Evolutionary conservation across 2,113 vertebrate species (phyloP).

Genomic region (Anser brachyrhynchus): DNA sequence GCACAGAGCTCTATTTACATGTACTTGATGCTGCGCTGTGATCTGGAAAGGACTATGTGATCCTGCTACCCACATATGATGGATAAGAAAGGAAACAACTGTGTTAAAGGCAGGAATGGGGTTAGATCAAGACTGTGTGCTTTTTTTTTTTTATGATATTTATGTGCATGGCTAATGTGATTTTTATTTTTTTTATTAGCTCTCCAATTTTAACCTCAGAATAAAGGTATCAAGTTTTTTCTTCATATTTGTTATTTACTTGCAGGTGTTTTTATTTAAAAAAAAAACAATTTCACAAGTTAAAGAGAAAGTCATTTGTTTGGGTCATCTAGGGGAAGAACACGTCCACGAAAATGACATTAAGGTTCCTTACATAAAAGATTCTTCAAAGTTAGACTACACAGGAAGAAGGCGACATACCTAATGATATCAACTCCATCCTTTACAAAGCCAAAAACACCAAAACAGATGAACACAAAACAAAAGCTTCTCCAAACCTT

Average conservation of each 20-base stretch:
- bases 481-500: not conserved
- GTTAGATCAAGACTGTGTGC: not conserved
- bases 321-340: not conserved
- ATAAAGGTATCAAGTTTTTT: not conserved
- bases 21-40: not conserved
- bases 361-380: not conserved
- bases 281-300: not conserved
- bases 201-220: not conserved
- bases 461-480: not conserved
- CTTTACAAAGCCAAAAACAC: not conserved
- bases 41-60: not conserved
- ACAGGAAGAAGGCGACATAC: not conserved
- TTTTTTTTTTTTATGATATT: not conserved
- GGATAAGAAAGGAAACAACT: not conserved
- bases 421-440: not conserved
- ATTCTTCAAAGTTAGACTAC: not conserved
- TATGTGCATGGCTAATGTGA: not conserved
- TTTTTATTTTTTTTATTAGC: not conserved
- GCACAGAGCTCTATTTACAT: not conserved
- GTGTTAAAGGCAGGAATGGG: not conserved
- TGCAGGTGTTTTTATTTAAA: not conserved
- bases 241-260: not conserved
- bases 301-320: not conserved
- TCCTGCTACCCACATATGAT: not conserved
- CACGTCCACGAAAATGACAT: not conserved